Percentiles rank a stretch among this genome's conserved stretches.
Evolutionary conservation across 2,888 invertebrate genomes (phyloP).

Genomic region (Germaria angustata): DNA sequence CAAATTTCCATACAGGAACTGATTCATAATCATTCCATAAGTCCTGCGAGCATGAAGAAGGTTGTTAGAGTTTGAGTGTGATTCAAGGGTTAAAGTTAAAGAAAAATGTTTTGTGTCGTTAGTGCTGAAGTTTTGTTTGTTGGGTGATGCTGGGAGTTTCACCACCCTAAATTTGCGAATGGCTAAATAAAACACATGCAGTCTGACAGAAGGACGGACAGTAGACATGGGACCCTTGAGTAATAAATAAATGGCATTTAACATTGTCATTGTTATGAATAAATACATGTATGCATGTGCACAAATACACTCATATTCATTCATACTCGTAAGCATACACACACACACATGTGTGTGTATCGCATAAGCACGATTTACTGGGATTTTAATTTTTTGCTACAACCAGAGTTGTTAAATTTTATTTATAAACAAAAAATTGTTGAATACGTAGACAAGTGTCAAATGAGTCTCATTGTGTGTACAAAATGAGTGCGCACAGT

Average conservation of each 20-base stretch:
- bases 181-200: slow-evolving; percentile 1
- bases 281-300: not conserved
- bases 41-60: too few species aligned
- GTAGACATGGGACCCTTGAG: slow-evolving; percentile 31
- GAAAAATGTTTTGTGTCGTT: too few species aligned
- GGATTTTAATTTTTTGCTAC: slow-evolving; percentile 10
- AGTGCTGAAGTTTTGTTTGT: slow-evolving; percentile 6
- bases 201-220: slow-evolving; percentile 20
- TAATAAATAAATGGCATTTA: slow-evolving; percentile 59
- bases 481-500: not conserved
- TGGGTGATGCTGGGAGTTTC: not conserved
- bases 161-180: not conserved
- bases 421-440: slow-evolving; percentile 50
- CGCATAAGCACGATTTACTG: slow-evolving; percentile 13
- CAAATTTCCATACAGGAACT: too few species aligned
- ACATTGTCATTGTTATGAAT: slow-evolving; percentile 42
- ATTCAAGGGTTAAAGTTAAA: too few species aligned
- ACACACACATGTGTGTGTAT: not conserved
- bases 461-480: slow-evolving; percentile 46
- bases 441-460: slow-evolving; percentile 58
- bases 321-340: not conserved
- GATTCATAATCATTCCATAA: too few species aligned
- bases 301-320: not conserved
- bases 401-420: slow-evolving; percentile 30
- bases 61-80: too few species aligned